Evolutionary conservation across 2,888 invertebrate genomes (phyloP).

Genomic region (Orchestes rusci): DNA sequence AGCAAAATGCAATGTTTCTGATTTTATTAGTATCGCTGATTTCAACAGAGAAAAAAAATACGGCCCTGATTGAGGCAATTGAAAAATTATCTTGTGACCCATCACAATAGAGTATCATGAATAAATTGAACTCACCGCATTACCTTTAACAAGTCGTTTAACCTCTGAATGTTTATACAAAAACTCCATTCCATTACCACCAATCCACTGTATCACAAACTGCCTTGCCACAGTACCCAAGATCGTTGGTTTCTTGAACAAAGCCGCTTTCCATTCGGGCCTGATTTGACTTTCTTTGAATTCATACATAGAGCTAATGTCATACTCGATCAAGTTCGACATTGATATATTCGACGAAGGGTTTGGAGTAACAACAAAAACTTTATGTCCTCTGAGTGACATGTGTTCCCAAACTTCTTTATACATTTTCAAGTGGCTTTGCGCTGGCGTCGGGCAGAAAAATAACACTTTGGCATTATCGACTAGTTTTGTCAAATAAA

Average conservation of each 20-base stretch:
- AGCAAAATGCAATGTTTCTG: too few relatives aligned
- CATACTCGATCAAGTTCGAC: conserved; percentile 42
- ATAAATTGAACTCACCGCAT: too few relatives aligned
- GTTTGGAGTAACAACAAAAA: conserved; percentile 44
- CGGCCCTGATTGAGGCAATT: too few relatives aligned
- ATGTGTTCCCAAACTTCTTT: conserved; percentile 44
- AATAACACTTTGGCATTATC: conserved; percentile 41
- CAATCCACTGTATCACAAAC: conserved; percentile 7
- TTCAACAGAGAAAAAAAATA: too few relatives aligned
- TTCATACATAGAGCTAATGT: conserved; percentile 23
- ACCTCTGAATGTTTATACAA: conserved; percentile 16
- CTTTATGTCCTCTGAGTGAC: conserved; percentile 44
- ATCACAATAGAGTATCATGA: too few relatives aligned
- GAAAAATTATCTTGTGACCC: too few relatives aligned
- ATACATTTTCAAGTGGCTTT: conserved; percentile 47
- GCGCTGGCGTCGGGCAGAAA: conserved; percentile 42
- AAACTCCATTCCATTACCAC: conserved; percentile 12
- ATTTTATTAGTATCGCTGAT: too few relatives aligned
- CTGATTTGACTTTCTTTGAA: conserved; percentile 8
- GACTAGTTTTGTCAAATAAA: conserved; percentile 2
- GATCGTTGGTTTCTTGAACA: conserved; percentile 15
- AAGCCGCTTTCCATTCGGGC: conserved; percentile 8
- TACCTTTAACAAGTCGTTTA: conserved; percentile 12
- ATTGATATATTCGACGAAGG: conserved; percentile 41
- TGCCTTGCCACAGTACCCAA: conserved; percentile 12